phyloP scores from a whole-genome alignment of 2,113 vertebrate genomes.

The Electrona antarctica region DNA sequence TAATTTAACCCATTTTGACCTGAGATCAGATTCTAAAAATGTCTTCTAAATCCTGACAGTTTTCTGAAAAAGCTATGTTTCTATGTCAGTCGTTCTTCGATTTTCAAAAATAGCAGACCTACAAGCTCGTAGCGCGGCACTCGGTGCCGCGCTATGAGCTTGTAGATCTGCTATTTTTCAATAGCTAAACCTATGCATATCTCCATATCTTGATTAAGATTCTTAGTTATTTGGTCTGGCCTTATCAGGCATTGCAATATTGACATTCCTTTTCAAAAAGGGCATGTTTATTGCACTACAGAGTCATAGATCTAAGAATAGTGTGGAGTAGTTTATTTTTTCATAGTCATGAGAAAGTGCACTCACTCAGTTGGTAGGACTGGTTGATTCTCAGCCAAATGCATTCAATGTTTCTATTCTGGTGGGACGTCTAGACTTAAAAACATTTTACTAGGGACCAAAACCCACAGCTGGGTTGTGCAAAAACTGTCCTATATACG shows the following conservation, averaged over 20 bases:
- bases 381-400: conserved; percentile 53
- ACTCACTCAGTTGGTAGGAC: conserved; percentile 37
- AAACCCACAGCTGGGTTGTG: conserved; percentile 55
- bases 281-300: conserved; percentile 32
- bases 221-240: conserved; percentile 20
- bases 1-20: no score
- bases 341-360: conserved; percentile 62
- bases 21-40: no score
- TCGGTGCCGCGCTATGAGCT: no score
- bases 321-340: conserved; percentile 16
- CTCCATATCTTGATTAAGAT: conserved; percentile 29
- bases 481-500: conserved; percentile 17
- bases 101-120: no score
- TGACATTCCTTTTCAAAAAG: conserved; percentile 29
- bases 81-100: no score
- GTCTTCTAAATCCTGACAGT: no score
- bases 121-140: no score
- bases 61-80: no score
- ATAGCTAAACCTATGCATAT: conserved; percentile 6
- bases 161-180: no score
- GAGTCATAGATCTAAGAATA: conserved; percentile 35
- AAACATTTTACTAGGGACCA: conserved; percentile 61
- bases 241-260: conserved; percentile 23
- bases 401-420: conserved; percentile 66
- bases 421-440: conserved; percentile 71